Evolutionary conservation across 2,797 vertebrate species (phyloP), one percentile per base, ranked within the genome.

Genomic region (Platyrinchus mystaceus): DNA sequence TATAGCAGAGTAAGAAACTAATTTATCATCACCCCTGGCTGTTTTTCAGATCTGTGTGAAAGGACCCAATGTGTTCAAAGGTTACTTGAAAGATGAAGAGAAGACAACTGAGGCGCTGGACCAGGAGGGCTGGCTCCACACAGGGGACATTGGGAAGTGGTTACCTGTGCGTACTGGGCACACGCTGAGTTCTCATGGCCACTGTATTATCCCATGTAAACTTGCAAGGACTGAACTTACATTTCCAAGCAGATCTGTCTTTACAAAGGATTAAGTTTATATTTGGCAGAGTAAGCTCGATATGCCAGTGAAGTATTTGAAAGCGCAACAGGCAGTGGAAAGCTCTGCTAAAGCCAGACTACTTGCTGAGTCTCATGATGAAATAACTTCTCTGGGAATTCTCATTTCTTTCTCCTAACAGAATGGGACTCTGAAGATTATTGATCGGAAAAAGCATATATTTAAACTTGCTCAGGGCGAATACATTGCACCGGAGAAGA

Each of bases 391-490:
- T 82, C 52, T 84, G 68, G 41, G 83, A 86, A 60, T 43, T 82
- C 43, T 92, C 55, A 21, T 80, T 90, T 89, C 62, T 91, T 74
- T 92, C 69, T 89, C 69, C 79, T 78, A 34, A 93, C 95, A 99
- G 99, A 99, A 98, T 11, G 99, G 99, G 84, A 99, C 99, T 12
- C 97, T 99, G 94, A 99, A 98, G 98, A 99, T 99, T 81, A 99
- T 99, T 23, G 99, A 99, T 97, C 98, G 99, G 96, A 99, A 99
- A 97, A 99, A 99, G 97, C 99, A 99, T 91, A 99, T 99, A 96
- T 99, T 99, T 97, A 99, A 99, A 98, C 97, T 99, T 94, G 99
- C 99, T 71, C 99, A 99, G 98, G 99, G 99, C 77, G 99, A 99
- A 95, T 99, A 99, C 64, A 99, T 99, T 75, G 99, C 99, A 9